Evolutionary conservation across 2,797 vertebrate genomes (phyloP), one percentile per base, ranked within the genome.

Genomic region (Phalloptychus januarius): DNA sequence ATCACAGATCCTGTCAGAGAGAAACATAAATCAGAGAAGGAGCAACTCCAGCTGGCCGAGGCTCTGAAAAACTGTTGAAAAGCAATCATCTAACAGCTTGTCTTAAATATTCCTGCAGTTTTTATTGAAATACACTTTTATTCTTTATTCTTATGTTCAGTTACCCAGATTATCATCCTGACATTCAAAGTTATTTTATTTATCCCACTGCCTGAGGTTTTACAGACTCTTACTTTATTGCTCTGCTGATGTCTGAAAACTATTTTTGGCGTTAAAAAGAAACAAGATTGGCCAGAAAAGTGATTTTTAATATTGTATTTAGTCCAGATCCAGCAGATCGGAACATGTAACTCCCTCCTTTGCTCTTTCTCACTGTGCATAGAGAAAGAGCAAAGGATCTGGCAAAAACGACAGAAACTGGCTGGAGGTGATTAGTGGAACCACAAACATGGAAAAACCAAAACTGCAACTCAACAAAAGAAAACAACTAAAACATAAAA

Each of bases 1-100:
- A 48, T 72, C 76, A 78, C 31, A 75, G 6, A 15, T 76, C 74
- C 76, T 70, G 56, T 67, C 80, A 52, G 72, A 44, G 71, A 36
- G 48, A 61, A 72, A 40, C 74, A 78, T 48, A 54, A 82, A 85
- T 7, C 1, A 65, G 52, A 36, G 70, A 5, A 12, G 79, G 79
- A 78, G 88, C 58, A 0, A 61, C 33, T 87, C 72, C 45, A 54
- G 71, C 78, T 78, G 46, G 54, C 40, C 0, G 23, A 54, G 74
- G 44, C 72, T 70, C 76, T 58, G 15, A 77, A 80, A 45, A 40
- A 76, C 63, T 69, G 46, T 61, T 77, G 74, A 25, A 58, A 23
- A 56, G 44, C n/a, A 42, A 48, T 33, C 6, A 70, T 72, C 31
- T 63, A 72, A 50, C 45, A 72, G 69, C 71, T 42, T 42, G 33